A percentile compares a stretch with the other conserved stretches of the same genome.
Evolutionary conservation across 2,797 vertebrate species (phyloP).

Genomic region (Vireo griseus): DNA sequence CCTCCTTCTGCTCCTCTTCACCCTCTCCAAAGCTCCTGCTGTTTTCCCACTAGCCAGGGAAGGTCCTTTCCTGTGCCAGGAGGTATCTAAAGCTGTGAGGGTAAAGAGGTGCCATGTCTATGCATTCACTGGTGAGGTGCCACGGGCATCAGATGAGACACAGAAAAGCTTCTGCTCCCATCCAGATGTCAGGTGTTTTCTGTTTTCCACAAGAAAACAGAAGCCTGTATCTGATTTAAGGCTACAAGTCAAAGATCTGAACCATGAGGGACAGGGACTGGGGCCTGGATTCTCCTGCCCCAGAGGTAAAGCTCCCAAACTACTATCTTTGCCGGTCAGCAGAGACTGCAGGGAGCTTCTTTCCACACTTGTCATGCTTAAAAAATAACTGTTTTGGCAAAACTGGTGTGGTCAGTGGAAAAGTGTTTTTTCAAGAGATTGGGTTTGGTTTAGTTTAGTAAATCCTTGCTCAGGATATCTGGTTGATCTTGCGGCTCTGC

Average conservation of each 20-base stretch:
- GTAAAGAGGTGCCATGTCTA: neutral
- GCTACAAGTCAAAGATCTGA: neutral
- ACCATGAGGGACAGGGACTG: neutral
- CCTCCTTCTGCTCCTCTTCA: neutral
- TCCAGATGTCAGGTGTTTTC: neutral
- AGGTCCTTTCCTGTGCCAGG: neutral
- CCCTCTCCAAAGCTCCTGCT: neutral
- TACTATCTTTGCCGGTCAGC: rapidly evolving
- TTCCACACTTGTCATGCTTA: rapidly evolving
- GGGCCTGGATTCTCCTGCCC: neutral
- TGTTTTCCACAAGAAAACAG: neutral
- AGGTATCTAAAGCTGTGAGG: neutral
- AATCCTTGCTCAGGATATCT: neutral
- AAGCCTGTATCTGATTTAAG: neutral
- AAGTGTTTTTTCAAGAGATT: neutral
- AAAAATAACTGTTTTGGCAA: neutral
- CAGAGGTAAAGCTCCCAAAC: neutral
- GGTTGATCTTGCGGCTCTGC: neutral
- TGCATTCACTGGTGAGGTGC: rapidly evolving
- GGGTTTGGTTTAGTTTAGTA: neutral
- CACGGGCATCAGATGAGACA: neutral
- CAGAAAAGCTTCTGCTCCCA: neutral
- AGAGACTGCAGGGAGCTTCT: neutral
- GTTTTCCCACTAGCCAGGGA: neutral
- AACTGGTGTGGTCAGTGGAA: neutral